phyloP scores from a whole-genome alignment of 1,140 invertebrate genomes.

The Neotoxoptera formosana region DNA sequence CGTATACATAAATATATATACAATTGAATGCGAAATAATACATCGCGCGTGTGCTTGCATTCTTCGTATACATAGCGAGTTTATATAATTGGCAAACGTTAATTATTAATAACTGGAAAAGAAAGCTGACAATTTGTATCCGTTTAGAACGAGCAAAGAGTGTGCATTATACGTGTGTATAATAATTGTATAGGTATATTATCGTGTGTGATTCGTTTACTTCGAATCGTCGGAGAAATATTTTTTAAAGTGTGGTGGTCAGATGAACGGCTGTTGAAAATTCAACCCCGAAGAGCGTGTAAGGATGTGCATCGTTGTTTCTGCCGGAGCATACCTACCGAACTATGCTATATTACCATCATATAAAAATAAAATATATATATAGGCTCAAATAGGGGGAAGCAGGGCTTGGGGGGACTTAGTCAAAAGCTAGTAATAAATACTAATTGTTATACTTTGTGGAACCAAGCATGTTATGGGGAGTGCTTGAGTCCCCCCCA shows the following conservation, averaged over 20 bases:
- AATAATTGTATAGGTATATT: not conserved
- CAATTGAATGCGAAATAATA: not conserved
- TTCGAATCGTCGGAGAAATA: not conserved
- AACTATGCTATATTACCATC: too few relatives aligned
- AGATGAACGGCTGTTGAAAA: not conserved
- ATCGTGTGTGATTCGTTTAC: not conserved
- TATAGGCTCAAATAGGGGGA: too few relatives aligned
- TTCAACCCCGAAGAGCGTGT: not conserved
- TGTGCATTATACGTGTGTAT: not conserved
- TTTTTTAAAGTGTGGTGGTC: not conserved
- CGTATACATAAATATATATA: not conserved
- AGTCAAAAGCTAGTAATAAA: too few relatives aligned
- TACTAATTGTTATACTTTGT: too few relatives aligned
- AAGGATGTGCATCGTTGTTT: not conserved
- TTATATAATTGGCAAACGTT: not conserved
- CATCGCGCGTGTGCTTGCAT: not conserved
- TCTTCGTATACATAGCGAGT: not conserved
- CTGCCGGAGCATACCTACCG: not conserved
- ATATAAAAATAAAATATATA: too few relatives aligned
- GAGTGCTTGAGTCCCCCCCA: too few relatives aligned
- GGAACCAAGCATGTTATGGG: too few relatives aligned
- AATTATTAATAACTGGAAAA: slow-evolving; percentile 23
- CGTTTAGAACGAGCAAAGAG: not conserved
- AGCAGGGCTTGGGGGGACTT: too few relatives aligned
- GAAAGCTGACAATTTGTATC: slow-evolving; percentile 37